Percentiles rank a stretch among this genome's conserved stretches.
Conservation (phyloP, 2,797 vertebrate genomes). For the Diceros bicornis region DNA sequence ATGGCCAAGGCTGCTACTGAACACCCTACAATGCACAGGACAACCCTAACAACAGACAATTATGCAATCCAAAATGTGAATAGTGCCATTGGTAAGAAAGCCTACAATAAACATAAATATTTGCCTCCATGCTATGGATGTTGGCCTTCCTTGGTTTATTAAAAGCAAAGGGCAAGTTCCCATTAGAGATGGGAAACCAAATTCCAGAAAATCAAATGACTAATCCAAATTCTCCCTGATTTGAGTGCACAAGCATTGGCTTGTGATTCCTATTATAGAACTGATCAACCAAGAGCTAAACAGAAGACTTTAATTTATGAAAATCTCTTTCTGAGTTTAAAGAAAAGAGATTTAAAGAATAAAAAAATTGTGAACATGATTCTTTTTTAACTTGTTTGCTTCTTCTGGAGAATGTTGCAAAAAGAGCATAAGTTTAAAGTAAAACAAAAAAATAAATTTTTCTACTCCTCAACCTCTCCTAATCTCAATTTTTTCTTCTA, state of each 20-base stretch:
- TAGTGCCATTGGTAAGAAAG: neutral
- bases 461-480: neutral
- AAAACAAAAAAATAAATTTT: conserved; percentile 1
- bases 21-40: neutral
- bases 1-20: neutral
- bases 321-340: conserved; percentile 10
- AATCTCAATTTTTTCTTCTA: neutral
- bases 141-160: conserved; percentile 32
- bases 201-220: conserved; percentile 30
- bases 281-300: neutral
- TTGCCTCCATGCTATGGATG: neutral
- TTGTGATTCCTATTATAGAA: conserved; percentile 9
- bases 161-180: conserved; percentile 44
- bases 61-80: neutral
- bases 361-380: neutral
- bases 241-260: neutral
- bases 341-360: conserved; percentile 15
- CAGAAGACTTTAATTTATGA: neutral
- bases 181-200: neutral
- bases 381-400: conserved; percentile 34
- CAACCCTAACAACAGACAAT: neutral
- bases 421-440: neutral
- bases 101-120: neutral
- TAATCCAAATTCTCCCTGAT: neutral
- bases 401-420: conserved; percentile 8